Evolutionary conservation across 1,140 invertebrate species (phyloP), one percentile per base, ranked within the genome.

Genomic region (Penaeus japonicus): DNA sequence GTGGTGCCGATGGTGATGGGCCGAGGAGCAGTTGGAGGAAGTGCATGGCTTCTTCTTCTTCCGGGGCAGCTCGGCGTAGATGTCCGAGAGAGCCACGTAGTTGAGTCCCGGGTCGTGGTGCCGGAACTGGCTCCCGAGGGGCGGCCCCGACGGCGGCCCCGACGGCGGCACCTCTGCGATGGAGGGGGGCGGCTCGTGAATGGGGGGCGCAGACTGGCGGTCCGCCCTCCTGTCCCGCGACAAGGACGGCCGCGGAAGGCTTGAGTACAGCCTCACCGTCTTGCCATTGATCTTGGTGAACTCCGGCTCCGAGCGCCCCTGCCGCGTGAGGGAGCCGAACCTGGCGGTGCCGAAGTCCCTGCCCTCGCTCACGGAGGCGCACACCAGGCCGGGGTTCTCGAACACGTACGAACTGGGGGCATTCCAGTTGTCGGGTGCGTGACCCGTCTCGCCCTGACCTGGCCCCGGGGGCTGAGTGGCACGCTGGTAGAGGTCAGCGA

Each of bases 21-120:
- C 59, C 32, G 84, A 86, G 62, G 59, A 77, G 53, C 84, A 89
- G 84, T 24, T 57, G 47, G 70, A 35, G 35, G 35, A 39, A 32
- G 77, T 82, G 55, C 89, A 89, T 18, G 89, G 89, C 57, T 89
- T 89, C 62, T 89, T 89, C 84, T 89, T 89, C 32, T 89, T 89
- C 47, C 89, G 75, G 24, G 82, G 89, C 24, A 89, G 54, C 65
- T 89, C 89, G 20, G 77, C 65, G 82, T 85, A 85, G 17, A 82
- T 85, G 73, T 85, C 83, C 12, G 84, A 85, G 20, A 82, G 62
- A 30, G 84, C 79, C 17, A 85, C 62, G 32, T 82, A 75, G 30
- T 70, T 62, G 18, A 54, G 27, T 83, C 35, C n/a, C n/a, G 18
- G 7, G 86, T 32, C 12, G 62, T 12, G n/a, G 47, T 15, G 4